phyloP scores from a whole-genome alignment of 1,140 invertebrate species.

The Orchestia grillus region DNA sequence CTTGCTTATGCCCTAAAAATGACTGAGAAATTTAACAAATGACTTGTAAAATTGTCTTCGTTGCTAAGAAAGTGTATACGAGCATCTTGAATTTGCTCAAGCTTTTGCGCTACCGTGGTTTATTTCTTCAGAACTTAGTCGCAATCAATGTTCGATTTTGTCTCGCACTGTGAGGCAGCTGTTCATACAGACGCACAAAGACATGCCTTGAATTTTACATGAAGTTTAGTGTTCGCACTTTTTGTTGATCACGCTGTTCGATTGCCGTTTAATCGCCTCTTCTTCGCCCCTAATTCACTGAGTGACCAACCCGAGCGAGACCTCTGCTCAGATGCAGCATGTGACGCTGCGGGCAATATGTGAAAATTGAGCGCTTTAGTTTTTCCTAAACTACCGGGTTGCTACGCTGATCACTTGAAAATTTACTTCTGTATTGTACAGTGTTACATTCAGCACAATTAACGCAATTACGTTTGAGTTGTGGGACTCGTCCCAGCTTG shows the following conservation, averaged over 20 bases:
- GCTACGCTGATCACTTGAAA: not conserved
- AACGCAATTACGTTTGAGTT: not conserved
- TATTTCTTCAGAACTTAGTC: not conserved
- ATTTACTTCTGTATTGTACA: not conserved
- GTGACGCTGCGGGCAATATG: not conserved
- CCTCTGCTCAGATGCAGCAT: not conserved
- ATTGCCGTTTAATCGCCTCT: conserved; percentile 16
- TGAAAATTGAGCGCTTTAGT: not conserved
- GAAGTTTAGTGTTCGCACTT: not conserved
- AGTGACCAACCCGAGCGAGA: not conserved
- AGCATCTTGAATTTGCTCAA: not conserved
- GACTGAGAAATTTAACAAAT: not conserved
- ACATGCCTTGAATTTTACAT: conserved; percentile 27
- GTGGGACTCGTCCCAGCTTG: not conserved
- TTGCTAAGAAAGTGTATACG: not conserved
- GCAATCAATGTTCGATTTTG: conserved; percentile 42
- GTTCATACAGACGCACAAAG: conserved; percentile 13
- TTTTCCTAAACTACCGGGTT: not conserved
- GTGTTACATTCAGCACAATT: not conserved
- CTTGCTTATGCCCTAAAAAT: not conserved
- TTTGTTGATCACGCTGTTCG: not conserved
- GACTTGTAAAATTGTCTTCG: not conserved
- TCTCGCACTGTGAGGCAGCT: not conserved
- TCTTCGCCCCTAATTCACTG: not conserved
- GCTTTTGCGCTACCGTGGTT: not conserved